Conservation (phyloP, 2,797 vertebrate genomes). For the Lagodon rhomboides region DNA sequence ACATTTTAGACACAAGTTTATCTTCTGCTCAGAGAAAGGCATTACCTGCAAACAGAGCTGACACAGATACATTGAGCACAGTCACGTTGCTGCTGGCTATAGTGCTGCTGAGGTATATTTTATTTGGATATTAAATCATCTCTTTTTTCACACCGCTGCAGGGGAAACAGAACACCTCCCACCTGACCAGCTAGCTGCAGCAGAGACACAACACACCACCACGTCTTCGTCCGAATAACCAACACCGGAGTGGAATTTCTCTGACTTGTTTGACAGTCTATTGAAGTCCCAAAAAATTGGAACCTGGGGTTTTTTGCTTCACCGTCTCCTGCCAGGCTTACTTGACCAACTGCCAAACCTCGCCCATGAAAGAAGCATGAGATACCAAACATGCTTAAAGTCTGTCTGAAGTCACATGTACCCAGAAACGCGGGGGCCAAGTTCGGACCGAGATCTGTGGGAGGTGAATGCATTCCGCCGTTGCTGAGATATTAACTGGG, state of each 20-base stretch:
- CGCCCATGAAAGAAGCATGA: conserved; percentile 30
- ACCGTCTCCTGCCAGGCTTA: conserved; percentile 23
- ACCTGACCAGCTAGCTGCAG: background rate
- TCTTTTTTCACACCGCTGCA: background rate
- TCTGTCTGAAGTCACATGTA: conserved; percentile 38
- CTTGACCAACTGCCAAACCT: conserved; percentile 27
- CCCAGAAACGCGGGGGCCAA: conserved; percentile 9
- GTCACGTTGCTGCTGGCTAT: background rate
- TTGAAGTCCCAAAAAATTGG: conserved; percentile 19
- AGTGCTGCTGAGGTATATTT: background rate
- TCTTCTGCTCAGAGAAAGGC: background rate
- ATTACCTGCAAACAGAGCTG: background rate
- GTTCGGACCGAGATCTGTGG: conserved; percentile 21
- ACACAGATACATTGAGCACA: background rate
- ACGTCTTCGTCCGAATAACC: background rate
- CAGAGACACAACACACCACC: background rate
- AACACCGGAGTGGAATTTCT: background rate
- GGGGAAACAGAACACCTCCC: conserved; percentile 6
- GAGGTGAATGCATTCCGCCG: conserved; percentile 12
- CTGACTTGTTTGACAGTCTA: background rate
- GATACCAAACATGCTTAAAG: conserved; percentile 33
- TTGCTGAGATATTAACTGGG: conserved; percentile 17
- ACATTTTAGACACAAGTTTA: background rate
- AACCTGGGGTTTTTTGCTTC: conserved; percentile 19
- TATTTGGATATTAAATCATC: background rate